A percentile compares a stretch with the other conserved stretches of the same genome.
Evolutionary conservation across 2,888 invertebrate genomes (phyloP).

Genomic region (Archips xylosteana): DNA sequence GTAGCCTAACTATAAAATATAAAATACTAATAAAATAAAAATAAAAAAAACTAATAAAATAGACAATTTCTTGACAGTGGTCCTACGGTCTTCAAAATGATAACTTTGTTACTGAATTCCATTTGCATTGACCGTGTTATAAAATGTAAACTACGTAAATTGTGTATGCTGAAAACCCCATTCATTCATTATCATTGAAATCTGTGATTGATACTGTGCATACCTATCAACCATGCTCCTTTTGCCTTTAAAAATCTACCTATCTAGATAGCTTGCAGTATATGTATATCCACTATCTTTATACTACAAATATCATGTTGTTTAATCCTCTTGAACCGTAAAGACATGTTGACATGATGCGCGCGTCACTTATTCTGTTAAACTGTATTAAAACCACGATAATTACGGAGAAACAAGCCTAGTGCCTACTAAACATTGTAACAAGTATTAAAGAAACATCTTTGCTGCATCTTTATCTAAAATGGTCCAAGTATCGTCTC

Average conservation of each 20-base stretch:
- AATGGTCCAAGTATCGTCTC: neutral
- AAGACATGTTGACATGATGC: neutral
- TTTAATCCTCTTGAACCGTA: constrained; percentile 5
- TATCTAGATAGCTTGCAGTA: neutral
- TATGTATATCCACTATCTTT: neutral
- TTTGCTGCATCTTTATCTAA: neutral
- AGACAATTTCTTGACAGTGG: too few relatives aligned
- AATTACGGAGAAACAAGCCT: neutral
- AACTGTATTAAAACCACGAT: neutral
- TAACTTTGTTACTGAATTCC: too few relatives aligned
- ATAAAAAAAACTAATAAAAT: too few relatives aligned
- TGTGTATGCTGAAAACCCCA: too few relatives aligned
- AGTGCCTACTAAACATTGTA: neutral
- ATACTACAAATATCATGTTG: neutral
- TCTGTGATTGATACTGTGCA: neutral
- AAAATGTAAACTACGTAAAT: too few relatives aligned
- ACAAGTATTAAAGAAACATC: neutral
- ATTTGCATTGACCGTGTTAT: too few relatives aligned
- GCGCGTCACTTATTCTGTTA: too few relatives aligned
- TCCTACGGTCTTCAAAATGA: too few relatives aligned
- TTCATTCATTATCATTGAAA: neutral
- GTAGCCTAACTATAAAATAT: too few relatives aligned
- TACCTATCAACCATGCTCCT: neutral
- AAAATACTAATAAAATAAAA: too few relatives aligned
- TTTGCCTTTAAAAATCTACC: neutral